phyloP scores from a whole-genome alignment of 2,113 vertebrate species.

The Ranitomeya variabilis region DNA sequence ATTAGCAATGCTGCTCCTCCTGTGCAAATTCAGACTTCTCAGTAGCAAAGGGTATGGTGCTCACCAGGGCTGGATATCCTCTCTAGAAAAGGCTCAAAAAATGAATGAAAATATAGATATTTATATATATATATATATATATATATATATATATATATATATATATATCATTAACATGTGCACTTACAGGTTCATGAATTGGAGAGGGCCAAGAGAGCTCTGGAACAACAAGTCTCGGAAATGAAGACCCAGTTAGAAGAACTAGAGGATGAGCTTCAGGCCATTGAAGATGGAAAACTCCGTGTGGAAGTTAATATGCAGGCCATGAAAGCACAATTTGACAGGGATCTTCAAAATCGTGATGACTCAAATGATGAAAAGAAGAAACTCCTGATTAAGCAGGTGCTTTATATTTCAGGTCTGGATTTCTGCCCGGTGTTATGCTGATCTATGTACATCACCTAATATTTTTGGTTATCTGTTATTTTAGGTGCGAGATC shows the following conservation, averaged over 20 bases:
- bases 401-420: slow-evolving; percentile 59
- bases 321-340: slow-evolving; percentile 68
- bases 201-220: slow-evolving; percentile 76
- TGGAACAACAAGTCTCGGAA: slow-evolving; percentile 80
- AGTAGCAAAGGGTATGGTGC: neutral
- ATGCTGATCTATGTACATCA: neutral
- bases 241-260: slow-evolving; percentile 77
- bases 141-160: too few species aligned
- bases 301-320: slow-evolving; percentile 71
- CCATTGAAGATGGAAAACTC: slow-evolving; percentile 69
- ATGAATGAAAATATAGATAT: neutral
- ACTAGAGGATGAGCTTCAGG: slow-evolving; percentile 70
- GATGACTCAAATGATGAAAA: slow-evolving; percentile 69
- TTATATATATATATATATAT: neutral
- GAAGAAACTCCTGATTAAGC: slow-evolving; percentile 68
- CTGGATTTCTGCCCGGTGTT: neutral
- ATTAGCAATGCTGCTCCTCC: neutral
- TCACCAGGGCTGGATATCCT: neutral
- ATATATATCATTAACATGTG: neutral
- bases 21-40: neutral
- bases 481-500: slow-evolving; percentile 74
- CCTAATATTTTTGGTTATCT: neutral
- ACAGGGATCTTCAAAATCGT: slow-evolving; percentile 68
- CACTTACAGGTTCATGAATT: slow-evolving; percentile 83
- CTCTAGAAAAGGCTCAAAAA: neutral